Evolutionary conservation across 2,888 invertebrate genomes (phyloP).

Genomic region (Tetranychus truncatus): DNA sequence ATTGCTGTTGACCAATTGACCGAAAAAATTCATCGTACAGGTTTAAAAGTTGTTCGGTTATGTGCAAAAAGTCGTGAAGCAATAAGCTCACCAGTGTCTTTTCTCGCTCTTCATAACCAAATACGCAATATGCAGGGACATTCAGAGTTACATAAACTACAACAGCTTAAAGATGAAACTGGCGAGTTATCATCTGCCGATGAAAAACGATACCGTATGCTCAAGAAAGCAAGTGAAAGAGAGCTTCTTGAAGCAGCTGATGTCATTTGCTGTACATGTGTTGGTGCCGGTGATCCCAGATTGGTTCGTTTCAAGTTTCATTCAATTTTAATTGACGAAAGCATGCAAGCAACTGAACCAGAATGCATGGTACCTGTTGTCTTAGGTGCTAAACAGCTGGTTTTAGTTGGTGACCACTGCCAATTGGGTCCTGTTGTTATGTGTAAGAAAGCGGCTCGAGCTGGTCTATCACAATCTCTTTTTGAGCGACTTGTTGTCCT

Average conservation of each 20-base stretch:
- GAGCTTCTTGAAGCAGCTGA: conserved; percentile 84
- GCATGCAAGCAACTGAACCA: conserved; percentile 90
- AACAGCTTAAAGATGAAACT: conserved; percentile 90
- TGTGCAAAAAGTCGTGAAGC: conserved; percentile 96
- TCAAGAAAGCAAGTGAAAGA: conserved; percentile 76
- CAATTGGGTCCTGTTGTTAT: conserved; percentile 96
- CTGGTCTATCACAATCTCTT: conserved; percentile 86
- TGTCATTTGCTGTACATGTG: conserved; percentile 96
- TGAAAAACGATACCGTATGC: conserved; percentile 72
- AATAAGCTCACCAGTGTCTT: conserved; percentile 90
- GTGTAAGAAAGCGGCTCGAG: conserved; percentile 95
- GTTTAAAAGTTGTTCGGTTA: conserved; percentile 52
- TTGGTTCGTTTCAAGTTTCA: conserved; percentile 82
- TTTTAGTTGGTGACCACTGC: conserved; percentile 96
- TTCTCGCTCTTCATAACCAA: conserved; percentile 88
- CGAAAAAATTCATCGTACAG: conserved; percentile 93
- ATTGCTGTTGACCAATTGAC: conserved; percentile 98
- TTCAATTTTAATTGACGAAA: conserved; percentile 89
- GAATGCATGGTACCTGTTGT: conserved; percentile 99
- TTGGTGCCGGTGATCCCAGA: conserved; percentile 90
- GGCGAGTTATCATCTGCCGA: conserved; percentile 89
- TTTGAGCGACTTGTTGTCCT: conserved; percentile 92
- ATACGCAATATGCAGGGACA: conserved; percentile 83
- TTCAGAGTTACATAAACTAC: conserved; percentile 79
- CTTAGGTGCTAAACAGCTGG: conserved; percentile 83